Conservation (phyloP, 2,113 vertebrate genomes). For the Apodemus sylvaticus region DNA sequence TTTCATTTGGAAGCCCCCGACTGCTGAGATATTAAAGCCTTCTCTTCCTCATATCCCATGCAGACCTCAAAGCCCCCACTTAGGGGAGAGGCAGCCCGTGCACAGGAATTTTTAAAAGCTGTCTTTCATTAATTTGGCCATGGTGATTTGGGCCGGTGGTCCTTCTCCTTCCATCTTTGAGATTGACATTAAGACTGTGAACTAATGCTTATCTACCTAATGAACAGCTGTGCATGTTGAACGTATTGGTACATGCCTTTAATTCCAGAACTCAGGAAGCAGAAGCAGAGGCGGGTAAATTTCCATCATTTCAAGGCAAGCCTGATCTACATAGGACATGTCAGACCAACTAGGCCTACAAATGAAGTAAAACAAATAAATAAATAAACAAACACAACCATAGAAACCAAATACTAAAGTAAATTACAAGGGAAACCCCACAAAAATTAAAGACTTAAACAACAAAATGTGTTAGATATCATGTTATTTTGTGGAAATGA, state of each 20-base stretch:
- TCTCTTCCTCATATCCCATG: not conserved
- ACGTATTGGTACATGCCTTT: not conserved
- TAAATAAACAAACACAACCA: not conserved
- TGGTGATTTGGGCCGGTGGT: not conserved
- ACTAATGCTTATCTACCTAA: not conserved
- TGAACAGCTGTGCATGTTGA: not conserved
- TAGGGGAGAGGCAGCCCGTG: not conserved
- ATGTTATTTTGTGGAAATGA: slow-evolving; percentile 26
- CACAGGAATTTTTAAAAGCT: not conserved
- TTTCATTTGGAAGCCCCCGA: not conserved
- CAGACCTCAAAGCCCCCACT: not conserved
- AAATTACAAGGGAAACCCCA: slow-evolving; percentile 15
- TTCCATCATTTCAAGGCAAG: not conserved
- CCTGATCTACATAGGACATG: not conserved
- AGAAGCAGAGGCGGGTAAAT: not conserved
- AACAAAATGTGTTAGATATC: not conserved
- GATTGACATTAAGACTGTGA: not conserved
- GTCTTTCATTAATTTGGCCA: not conserved
- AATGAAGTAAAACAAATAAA: not conserved
- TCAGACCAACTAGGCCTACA: not conserved
- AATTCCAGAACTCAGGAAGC: not conserved
- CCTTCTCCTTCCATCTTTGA: not conserved
- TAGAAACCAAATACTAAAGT: slow-evolving; percentile 32
- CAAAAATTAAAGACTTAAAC: slow-evolving; percentile 34
- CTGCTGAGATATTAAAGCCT: not conserved